These are phyloP conservation scores for Tragelaphus imberbis DNA, from an alignment of 2,113 vertebrate species.

Conservation along the genomic window DNA sequence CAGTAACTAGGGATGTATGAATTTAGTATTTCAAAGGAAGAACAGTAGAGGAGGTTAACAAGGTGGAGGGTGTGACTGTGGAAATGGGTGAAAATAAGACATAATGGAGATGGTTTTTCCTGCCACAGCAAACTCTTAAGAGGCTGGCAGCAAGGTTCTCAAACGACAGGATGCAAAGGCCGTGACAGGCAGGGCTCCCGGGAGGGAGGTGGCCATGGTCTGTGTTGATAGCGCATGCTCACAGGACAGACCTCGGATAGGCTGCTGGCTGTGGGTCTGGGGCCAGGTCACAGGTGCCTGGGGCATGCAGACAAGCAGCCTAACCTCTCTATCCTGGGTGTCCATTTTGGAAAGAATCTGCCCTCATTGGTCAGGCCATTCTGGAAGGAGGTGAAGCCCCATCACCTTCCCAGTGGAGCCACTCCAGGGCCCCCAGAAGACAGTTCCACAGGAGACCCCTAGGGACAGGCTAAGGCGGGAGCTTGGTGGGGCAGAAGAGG, in stretches of 20 bases:
- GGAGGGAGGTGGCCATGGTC: not conserved
- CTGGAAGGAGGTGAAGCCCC: not conserved
- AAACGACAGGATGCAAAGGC: not conserved
- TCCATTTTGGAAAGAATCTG: not conserved
- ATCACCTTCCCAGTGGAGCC: not conserved
- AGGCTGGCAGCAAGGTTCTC: not conserved
- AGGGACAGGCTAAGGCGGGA: not conserved
- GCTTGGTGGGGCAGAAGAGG: not conserved
- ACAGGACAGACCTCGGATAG: not conserved
- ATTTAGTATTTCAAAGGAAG: conserved; percentile 4
- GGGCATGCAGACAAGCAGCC: not conserved
- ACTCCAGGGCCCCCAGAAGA: not conserved
- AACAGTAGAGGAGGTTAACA: not conserved
- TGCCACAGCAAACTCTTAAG: not conserved
- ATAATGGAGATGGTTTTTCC: not conserved
- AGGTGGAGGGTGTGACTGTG: not conserved
- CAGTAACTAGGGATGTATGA: not conserved
- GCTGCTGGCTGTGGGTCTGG: not conserved
- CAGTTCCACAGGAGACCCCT: not conserved
- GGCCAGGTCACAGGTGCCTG: not conserved
- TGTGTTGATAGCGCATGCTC: not conserved
- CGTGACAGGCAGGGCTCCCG: not conserved
- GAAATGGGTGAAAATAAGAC: not conserved
- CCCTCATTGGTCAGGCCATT: not conserved
- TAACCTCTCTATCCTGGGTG: not conserved